Evolutionary conservation across 2,888 invertebrate species (phyloP).

Genomic region (Lithophane ornitopus): DNA sequence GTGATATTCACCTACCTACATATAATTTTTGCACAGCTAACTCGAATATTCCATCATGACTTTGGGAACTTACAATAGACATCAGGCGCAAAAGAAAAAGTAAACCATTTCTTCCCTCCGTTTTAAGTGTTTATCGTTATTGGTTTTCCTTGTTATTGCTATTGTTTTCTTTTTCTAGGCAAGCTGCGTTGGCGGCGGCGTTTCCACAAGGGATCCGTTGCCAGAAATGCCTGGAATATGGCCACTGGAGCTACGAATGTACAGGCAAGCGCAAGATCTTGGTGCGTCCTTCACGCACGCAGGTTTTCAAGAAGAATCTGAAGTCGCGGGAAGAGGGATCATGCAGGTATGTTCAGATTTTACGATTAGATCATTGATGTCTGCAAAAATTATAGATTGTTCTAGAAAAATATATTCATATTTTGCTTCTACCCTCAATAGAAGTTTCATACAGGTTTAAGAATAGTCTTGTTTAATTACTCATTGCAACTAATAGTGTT

Average conservation of each 20-base stretch:
- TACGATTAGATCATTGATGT: background rate
- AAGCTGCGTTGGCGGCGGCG: constrained; percentile 91
- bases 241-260: constrained; percentile 99
- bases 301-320: constrained; percentile 93
- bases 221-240: constrained; percentile 97
- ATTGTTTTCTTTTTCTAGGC: constrained; percentile 76
- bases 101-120: constrained; percentile 67
- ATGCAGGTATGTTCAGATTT: constrained; percentile 78
- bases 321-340: constrained; percentile 81
- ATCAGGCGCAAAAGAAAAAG: constrained; percentile 87
- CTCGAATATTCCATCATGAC: constrained; percentile 79
- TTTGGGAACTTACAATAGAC: constrained; percentile 87
- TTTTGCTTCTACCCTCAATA: constrained; percentile 19
- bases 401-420: constrained; percentile 36
- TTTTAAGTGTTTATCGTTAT: constrained; percentile 25
- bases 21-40: constrained; percentile 34
- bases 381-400: background rate
- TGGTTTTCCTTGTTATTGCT: constrained; percentile 45
- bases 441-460: background rate
- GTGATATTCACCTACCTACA: constrained; percentile 63
- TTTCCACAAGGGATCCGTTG: constrained; percentile 95
- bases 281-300: constrained; percentile 95
- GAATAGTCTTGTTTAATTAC: constrained; percentile 8
- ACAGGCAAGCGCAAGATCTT: constrained; percentile 97
- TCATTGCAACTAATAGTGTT: background rate